These are phyloP conservation scores for Dynastes hyllus DNA, from an alignment of 2,888 invertebrate genomes.

Conservation along the genomic window DNA sequence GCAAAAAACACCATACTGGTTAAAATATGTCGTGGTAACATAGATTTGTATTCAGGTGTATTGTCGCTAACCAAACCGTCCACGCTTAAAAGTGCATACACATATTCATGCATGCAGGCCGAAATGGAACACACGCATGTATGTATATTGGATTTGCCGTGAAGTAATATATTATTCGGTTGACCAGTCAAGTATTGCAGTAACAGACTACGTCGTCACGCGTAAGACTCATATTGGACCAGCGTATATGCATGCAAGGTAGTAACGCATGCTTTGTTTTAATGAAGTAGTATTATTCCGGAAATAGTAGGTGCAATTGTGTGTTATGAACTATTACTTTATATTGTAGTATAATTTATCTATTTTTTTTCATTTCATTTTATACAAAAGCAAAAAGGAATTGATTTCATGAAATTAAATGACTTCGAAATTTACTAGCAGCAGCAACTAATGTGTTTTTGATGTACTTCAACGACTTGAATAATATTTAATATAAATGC, in stretches of 20 bases:
- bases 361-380: too few relatives aligned
- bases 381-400: too few relatives aligned
- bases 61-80: not conserved
- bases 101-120: constrained; percentile 15
- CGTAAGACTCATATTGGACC: constrained; percentile 26
- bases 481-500: too few relatives aligned
- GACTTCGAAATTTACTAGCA: too few relatives aligned
- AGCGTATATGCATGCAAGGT: constrained; percentile 34
- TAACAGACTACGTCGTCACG: constrained; percentile 1
- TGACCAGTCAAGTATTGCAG: constrained; percentile 37
- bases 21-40: constrained; percentile 42
- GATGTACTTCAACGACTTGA: too few relatives aligned
- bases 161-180: constrained; percentile 55
- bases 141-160: constrained; percentile 53
- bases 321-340: not conserved
- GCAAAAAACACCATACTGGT: not conserved
- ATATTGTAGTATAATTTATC: not conserved
- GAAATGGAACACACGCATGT: constrained; percentile 51
- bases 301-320: constrained; percentile 30
- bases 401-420: too few relatives aligned
- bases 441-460: too few relatives aligned
- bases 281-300: constrained; percentile 39
- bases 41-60: constrained; percentile 26
- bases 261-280: constrained; percentile 36
- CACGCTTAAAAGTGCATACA: constrained; percentile 20